These are phyloP conservation scores for Epizoanthus illoricatus DNA, from an alignment of 92 coral and sea anemone genomes.

Conservation along the genomic window DNA sequence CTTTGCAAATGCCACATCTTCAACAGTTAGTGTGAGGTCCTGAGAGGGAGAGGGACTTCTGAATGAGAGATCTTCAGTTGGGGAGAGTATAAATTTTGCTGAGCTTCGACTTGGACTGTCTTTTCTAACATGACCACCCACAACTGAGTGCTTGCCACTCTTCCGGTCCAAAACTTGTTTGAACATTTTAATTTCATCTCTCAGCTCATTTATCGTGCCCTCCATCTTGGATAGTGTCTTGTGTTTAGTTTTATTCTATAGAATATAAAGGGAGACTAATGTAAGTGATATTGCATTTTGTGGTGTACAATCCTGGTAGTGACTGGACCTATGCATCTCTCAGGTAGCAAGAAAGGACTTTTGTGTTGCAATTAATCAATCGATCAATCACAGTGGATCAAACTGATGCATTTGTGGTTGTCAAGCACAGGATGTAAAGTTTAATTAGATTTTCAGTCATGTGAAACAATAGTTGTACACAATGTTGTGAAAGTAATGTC, in stretches of 20 bases:
- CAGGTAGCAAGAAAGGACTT: too few species aligned
- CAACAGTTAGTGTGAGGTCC: slow-evolving; percentile 78
- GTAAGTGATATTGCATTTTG: too few species aligned
- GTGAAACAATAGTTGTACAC: too few species aligned
- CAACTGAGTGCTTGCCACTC: slow-evolving; percentile 58
- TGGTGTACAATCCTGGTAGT: too few species aligned
- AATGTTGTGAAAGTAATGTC: too few species aligned
- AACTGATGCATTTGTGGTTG: too few species aligned
- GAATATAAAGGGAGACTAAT: not conserved
- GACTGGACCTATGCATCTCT: too few species aligned
- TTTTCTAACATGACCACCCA: slow-evolving; percentile 59
- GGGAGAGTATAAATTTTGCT: slow-evolving; percentile 83
- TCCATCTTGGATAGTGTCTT: slow-evolving; percentile 80
- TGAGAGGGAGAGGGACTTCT: slow-evolving; percentile 71
- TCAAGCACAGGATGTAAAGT: too few species aligned
- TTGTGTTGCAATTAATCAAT: too few species aligned
- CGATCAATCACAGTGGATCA: too few species aligned
- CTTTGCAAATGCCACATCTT: slow-evolving; percentile 79
- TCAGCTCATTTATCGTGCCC: slow-evolving; percentile 73
- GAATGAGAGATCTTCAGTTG: slow-evolving; percentile 61
- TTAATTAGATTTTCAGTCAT: too few species aligned
- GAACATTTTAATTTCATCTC: slow-evolving; percentile 80
- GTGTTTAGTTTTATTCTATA: slow-evolving; percentile 68
- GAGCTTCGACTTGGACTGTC: slow-evolving; percentile 65
- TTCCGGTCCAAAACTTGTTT: slow-evolving; percentile 67